Percentiles rank a stretch among this genome's conserved stretches.
These are phyloP conservation scores for Caenorhabditis parvicauda DNA, from an alignment of 2,888 invertebrate genomes.

Conservation along the genomic window DNA sequence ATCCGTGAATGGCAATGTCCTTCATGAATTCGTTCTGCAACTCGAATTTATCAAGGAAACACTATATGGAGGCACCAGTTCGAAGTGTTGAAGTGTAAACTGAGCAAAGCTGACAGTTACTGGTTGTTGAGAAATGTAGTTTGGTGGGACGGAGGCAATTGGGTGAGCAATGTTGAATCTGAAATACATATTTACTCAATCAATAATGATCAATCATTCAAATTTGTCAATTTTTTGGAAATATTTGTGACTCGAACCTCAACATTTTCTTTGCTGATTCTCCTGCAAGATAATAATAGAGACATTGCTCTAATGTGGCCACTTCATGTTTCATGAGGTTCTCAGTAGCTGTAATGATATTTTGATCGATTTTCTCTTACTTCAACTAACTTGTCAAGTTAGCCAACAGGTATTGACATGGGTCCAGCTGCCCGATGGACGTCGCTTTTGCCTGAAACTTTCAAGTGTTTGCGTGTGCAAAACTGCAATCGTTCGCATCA, in stretches of 20 bases:
- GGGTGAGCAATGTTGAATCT: conserved; percentile 52
- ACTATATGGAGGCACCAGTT: conserved; percentile 39
- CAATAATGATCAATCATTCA: neutral
- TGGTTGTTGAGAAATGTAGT: conserved; percentile 40
- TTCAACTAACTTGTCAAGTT: conserved; percentile 32
- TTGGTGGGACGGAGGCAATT: conserved; percentile 60
- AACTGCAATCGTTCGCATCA: no score
- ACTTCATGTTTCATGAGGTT: conserved; percentile 50
- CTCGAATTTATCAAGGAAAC: neutral
- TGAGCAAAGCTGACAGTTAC: conserved; percentile 53
- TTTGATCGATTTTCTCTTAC: neutral
- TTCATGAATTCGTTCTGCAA: conserved; percentile 59
- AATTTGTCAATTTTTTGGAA: neutral
- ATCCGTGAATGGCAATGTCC: conserved; percentile 54
- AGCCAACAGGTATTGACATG: conserved; percentile 45
- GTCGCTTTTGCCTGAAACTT: conserved; percentile 38
- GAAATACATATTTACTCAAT: conserved; percentile 1
- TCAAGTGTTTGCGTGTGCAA: no score
- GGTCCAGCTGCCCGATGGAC: conserved; percentile 41
- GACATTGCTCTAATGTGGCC: conserved; percentile 57
- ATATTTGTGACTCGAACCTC: conserved; percentile 4
- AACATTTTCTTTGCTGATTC: conserved; percentile 42
- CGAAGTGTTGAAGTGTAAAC: conserved; percentile 60
- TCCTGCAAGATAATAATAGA: conserved; percentile 60
- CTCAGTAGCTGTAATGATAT: conserved; percentile 11